Percentiles rank a stretch among this genome's conserved stretches.
Evolutionary conservation across 2,888 invertebrate species (phyloP).

Genomic region (Limenitis camilla): DNA sequence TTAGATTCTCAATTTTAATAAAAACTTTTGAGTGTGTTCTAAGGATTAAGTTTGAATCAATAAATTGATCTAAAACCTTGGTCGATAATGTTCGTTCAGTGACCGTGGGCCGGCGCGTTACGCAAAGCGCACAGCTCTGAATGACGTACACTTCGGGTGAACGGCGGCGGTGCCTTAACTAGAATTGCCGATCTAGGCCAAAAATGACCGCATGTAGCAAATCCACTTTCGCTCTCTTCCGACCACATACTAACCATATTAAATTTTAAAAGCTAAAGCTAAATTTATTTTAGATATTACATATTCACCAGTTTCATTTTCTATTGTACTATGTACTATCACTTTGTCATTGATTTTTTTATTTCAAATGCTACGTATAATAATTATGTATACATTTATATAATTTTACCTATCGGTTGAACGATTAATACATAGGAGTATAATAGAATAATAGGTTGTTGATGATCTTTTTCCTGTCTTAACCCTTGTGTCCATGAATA

Average conservation of each 20-base stretch:
- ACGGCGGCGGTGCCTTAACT: slow-evolving; percentile 25
- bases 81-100: slow-evolving; percentile 6
- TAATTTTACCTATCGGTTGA: too few relatives aligned
- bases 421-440: too few relatives aligned
- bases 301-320: too few relatives aligned
- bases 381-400: too few relatives aligned
- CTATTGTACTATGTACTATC: too few relatives aligned
- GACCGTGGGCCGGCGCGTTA: slow-evolving; percentile 20
- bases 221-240: slow-evolving; percentile 55
- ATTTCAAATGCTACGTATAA: too few relatives aligned
- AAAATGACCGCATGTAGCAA: slow-evolving; percentile 37
- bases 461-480: too few relatives aligned
- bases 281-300: neutral
- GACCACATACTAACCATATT: slow-evolving; percentile 36
- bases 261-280: slow-evolving; percentile 8
- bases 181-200: slow-evolving; percentile 29
- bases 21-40: too few relatives aligned
- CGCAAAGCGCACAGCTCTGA: slow-evolving; percentile 23
- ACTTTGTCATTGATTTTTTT: too few relatives aligned
- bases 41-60: neutral
- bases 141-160: slow-evolving; percentile 24
- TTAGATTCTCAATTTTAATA: too few relatives aligned
- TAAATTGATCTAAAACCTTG: slow-evolving; percentile 14
- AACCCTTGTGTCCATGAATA: too few relatives aligned
- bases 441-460: too few relatives aligned